Percentiles rank a stretch among this genome's conserved stretches.
phyloP scores from a whole-genome alignment of 2,797 vertebrate species.

The Tenualosa ilisha region DNA sequence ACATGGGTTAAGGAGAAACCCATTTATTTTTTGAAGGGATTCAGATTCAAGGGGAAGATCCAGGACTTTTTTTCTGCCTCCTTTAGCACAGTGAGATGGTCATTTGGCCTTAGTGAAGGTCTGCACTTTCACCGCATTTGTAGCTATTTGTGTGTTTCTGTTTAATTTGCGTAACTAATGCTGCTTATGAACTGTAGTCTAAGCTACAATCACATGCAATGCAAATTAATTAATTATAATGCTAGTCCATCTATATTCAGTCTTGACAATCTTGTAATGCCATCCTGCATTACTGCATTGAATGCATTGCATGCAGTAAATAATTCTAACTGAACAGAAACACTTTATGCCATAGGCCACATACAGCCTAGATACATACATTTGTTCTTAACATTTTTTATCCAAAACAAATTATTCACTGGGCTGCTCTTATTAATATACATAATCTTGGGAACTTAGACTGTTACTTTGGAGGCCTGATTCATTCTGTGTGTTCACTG shows the following conservation, averaged over 20 bases:
- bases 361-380: neutral
- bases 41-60: neutral
- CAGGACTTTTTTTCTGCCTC: neutral
- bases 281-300: neutral
- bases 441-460: neutral
- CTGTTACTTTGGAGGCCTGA: neutral
- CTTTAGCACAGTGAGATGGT: neutral
- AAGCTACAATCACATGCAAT: neutral
- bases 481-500: neutral
- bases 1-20: neutral
- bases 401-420: neutral
- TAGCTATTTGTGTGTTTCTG: neutral
- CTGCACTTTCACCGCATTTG: no score
- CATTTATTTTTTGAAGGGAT: neutral
- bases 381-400: neutral
- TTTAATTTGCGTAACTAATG: conserved; percentile 13
- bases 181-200: neutral
- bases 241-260: neutral
- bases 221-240: no score
- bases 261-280: neutral
- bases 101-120: neutral
- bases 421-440: neutral
- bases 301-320: neutral
- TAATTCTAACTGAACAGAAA: neutral
- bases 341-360: neutral